Evolutionary conservation across 2,888 invertebrate species (phyloP), one percentile per base, ranked within the genome.

Genomic region (Yponomeuta cagnagella): DNA sequence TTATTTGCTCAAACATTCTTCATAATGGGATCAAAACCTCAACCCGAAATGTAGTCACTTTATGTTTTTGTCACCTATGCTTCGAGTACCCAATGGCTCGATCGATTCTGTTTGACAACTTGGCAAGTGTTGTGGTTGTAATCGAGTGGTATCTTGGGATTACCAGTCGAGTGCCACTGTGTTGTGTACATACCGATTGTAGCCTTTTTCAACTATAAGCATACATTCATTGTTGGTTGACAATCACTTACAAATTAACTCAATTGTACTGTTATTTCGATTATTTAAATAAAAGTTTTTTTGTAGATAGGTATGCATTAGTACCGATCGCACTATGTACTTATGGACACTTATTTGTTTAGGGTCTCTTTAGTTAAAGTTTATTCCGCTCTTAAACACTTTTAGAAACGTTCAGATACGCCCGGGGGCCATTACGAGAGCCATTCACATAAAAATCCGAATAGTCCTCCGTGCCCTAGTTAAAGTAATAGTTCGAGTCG

Each of bases 111-210:
- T 69, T 67, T 83, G 86, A 83, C 84, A 83, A 75, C 76, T 82
- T 84, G 81, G 82, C 85, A 83, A 82, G 81, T 89, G 91, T 91
- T 90, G 52, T 58, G 12, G 52, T 58, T 58, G 52, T 58, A 89
- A 92, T 92, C 87, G 92, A 92, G 87, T 89, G 83, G 88, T 80
- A 82, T 78, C 92, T 83, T 79, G 92, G 90, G 91, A 90, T 79
- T 81, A 77, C 75, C 12, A 58, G 15, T 75, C 73, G 74, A 79
- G 77, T 78, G 74, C 73, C 67, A 33, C 52, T 37, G 63, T 33
- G 66, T 15, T 2, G 68, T 65, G 65, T 30, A 65, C 65, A 58
- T 15, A 12, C 52, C 52, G 52, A 58, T 58, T 58, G 52, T 58
- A 4, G 15, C 4, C 52, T 58, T 58, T 58, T 58, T 15, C 15